Evolutionary conservation across 2,797 vertebrate species (phyloP).

Genomic region (Caiman crocodilus): DNA sequence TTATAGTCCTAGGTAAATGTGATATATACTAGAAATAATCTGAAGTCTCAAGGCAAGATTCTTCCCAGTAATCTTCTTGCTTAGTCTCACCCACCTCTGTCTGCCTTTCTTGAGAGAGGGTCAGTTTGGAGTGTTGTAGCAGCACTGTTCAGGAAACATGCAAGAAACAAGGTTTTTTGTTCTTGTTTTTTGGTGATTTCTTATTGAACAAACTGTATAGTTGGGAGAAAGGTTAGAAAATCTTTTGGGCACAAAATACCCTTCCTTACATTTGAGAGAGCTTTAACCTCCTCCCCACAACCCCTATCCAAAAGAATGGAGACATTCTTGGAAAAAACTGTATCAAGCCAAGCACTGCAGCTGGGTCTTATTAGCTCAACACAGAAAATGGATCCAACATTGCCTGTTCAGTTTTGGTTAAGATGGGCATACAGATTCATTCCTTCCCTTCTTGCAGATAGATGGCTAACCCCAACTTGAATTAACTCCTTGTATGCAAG

Average conservation of each 20-base stretch:
- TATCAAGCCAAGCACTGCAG: not conserved
- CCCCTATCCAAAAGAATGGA: not conserved
- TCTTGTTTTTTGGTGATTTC: not conserved
- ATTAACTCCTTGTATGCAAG: not conserved
- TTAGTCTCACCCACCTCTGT: not conserved
- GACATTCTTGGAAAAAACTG: not conserved
- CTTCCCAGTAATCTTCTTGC: not conserved
- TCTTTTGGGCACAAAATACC: too few relatives aligned
- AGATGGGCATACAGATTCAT: not conserved
- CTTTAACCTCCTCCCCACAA: not conserved
- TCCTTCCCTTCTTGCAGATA: not conserved
- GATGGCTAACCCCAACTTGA: not conserved
- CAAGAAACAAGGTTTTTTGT: not conserved
- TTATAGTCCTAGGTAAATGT: not conserved
- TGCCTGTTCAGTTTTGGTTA: not conserved
- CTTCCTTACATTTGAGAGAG: not conserved
- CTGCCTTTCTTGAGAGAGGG: not conserved
- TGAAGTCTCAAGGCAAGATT: not conserved
- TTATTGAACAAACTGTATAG: too few relatives aligned
- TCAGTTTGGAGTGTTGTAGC: too few relatives aligned
- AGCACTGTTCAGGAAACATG: too few relatives aligned
- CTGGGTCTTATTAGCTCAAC: not conserved
- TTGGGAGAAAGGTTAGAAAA: too few relatives aligned
- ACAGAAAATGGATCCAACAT: not conserved
- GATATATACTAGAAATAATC: not conserved